phyloP scores from a whole-genome alignment of 2,113 vertebrate genomes.

The Pitta sordida region DNA sequence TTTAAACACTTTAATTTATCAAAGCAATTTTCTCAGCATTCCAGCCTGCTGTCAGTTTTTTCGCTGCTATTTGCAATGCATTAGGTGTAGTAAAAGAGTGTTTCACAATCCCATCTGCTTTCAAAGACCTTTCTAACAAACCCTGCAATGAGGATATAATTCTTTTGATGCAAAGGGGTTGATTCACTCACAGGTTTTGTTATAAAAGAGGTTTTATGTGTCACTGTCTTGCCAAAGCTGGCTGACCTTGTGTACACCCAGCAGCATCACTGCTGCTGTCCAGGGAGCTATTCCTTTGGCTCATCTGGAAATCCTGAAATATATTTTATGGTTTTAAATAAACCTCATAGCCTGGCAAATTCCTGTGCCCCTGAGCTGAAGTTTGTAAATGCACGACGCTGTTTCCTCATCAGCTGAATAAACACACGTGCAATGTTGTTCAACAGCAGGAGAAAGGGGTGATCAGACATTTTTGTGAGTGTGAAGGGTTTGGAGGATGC shows the following conservation, averaged over 20 bases:
- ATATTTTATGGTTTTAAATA: background rate
- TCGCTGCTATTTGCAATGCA: slow-evolving; percentile 39
- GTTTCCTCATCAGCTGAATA: background rate
- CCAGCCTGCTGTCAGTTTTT: slow-evolving; percentile 44
- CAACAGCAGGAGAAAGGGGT: background rate
- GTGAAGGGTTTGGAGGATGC: background rate
- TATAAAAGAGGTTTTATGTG: background rate
- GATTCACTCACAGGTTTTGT: slow-evolving; percentile 19
- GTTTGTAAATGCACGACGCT: background rate
- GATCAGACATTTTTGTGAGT: background rate
- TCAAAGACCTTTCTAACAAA: slow-evolving; percentile 29
- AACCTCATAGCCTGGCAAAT: background rate
- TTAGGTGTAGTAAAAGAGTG: slow-evolving; percentile 37
- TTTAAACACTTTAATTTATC: slow-evolving; percentile 60
- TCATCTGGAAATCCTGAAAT: background rate
- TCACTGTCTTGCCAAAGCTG: background rate
- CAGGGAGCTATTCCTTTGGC: background rate
- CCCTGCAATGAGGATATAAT: slow-evolving; percentile 34
- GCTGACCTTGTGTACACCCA: background rate
- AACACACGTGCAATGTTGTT: background rate
- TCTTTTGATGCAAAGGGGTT: slow-evolving; percentile 27
- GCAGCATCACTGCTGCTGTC: background rate
- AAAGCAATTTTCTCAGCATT: slow-evolving; percentile 47
- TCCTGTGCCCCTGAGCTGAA: background rate
- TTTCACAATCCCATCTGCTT: slow-evolving; percentile 49